These are phyloP conservation scores for Diplazon laetatorius DNA, from an alignment of 2,888 invertebrate species.

Conservation along the genomic window DNA sequence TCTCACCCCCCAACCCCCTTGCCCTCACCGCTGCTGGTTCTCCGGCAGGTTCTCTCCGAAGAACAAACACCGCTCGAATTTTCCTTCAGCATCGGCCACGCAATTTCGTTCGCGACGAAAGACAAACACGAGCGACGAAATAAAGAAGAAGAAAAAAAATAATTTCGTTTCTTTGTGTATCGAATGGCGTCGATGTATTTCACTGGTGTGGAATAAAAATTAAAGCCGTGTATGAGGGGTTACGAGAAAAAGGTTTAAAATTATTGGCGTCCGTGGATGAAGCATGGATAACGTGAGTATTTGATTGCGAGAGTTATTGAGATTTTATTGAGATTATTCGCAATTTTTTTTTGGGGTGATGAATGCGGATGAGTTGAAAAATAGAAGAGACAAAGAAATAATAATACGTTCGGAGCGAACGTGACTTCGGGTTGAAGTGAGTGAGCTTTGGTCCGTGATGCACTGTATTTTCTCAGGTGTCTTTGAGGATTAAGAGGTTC, in stretches of 20 bases:
- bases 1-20: slow-evolving; percentile 58
- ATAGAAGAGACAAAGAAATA: slow-evolving; percentile 8
- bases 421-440: slow-evolving; percentile 17
- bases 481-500: slow-evolving; percentile 56
- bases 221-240: neutral
- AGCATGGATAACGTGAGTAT: neutral
- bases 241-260: neutral
- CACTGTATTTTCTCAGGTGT: slow-evolving; percentile 62
- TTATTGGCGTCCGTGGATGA: too few relatives aligned
- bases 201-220: neutral
- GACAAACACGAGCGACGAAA: neutral
- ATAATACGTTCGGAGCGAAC: slow-evolving; percentile 6
- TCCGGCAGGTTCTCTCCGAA: neutral
- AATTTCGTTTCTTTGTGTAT: neutral
- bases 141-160: too few relatives aligned
- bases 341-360: too few relatives aligned
- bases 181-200: neutral
- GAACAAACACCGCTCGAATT: slow-evolving; percentile 2
- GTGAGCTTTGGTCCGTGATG: slow-evolving; percentile 3
- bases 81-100: neutral
- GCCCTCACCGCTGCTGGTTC: neutral
- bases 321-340: neutral
- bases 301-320: neutral
- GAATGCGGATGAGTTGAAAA: neutral
- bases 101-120: neutral